These are phyloP conservation scores for Melanotaenia boesemani DNA, from an alignment of 2,797 vertebrate genomes.

Conservation along the genomic window DNA sequence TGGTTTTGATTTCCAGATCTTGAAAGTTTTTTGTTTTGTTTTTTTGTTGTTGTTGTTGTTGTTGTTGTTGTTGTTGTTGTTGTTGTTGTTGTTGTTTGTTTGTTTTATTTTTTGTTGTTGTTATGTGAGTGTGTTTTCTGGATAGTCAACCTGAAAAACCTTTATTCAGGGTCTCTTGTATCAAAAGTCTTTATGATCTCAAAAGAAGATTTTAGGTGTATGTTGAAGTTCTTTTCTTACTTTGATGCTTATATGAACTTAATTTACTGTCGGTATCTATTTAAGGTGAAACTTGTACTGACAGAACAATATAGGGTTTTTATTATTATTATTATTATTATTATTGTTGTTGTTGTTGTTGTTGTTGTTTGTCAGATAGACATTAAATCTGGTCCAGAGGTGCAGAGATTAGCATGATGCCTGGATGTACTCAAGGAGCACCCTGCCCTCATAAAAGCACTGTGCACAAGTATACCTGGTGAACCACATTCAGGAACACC, in stretches of 20 bases:
- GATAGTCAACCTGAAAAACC: neutral
- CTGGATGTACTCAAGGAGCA: slow-evolving; percentile 74
- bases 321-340: no score
- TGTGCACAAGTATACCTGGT: slow-evolving; percentile 5
- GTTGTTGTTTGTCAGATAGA: slow-evolving; percentile 75
- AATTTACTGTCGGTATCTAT: neutral
- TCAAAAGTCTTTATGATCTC: neutral
- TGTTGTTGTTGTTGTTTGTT: no score
- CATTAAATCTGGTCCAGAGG: slow-evolving; percentile 81
- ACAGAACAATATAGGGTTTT: no score
- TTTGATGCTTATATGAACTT: no score
- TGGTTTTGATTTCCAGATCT: neutral
- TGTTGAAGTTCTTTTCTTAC: neutral
- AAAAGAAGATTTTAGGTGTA: neutral
- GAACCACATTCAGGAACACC: slow-evolving; percentile 20
- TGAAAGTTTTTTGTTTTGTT: no score
- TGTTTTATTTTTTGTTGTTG: no score
- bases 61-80: no score
- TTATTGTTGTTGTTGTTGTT: no score
- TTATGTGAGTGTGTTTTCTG: neutral
- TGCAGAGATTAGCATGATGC: slow-evolving; percentile 76
- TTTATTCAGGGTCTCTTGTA: neutral
- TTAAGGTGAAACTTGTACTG: neutral
- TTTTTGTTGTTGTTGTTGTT: no score
- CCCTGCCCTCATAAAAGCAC: slow-evolving; percentile 21